phyloP scores from a whole-genome alignment of 2,888 invertebrate genomes.

The Nezara viridula region DNA sequence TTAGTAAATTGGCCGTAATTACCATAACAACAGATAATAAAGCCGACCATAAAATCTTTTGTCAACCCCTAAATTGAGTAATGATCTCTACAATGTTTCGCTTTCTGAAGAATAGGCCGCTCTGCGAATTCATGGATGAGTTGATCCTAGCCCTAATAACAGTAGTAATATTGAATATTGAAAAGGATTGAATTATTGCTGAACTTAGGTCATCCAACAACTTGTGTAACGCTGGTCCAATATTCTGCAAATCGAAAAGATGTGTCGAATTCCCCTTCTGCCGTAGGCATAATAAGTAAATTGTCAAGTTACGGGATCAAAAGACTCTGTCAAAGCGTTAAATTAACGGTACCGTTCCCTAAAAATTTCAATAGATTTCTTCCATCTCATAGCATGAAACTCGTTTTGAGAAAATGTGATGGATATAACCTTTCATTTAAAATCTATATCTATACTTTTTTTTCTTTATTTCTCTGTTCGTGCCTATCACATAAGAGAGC shows the following conservation, averaged over 20 bases:
- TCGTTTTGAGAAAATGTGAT: neutral
- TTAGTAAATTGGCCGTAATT: neutral
- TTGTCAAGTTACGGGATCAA: neutral
- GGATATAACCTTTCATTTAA: neutral
- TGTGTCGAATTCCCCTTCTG: neutral
- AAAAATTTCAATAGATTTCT: neutral
- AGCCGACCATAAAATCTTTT: neutral
- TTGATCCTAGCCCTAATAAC: neutral
- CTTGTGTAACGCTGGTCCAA: neutral
- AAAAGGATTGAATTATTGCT: neutral
- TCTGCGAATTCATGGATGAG: neutral
- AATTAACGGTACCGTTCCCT: neutral
- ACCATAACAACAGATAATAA: neutral
- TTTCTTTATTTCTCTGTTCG: too few species aligned
- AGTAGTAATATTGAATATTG: neutral
- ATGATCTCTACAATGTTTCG: neutral
- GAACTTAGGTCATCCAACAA: constrained; percentile 10
- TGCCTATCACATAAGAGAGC: too few species aligned
- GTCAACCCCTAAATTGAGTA: neutral
- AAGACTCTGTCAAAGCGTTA: neutral
- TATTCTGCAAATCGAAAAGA: neutral
- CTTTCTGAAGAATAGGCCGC: neutral
- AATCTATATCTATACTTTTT: too few species aligned
- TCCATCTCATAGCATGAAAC: neutral
- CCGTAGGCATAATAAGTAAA: constrained; percentile 5